Evolutionary conservation across 2,888 invertebrate genomes (phyloP), one percentile per base, ranked within the genome.

Genomic region (Eubasilissa splendida): DNA sequence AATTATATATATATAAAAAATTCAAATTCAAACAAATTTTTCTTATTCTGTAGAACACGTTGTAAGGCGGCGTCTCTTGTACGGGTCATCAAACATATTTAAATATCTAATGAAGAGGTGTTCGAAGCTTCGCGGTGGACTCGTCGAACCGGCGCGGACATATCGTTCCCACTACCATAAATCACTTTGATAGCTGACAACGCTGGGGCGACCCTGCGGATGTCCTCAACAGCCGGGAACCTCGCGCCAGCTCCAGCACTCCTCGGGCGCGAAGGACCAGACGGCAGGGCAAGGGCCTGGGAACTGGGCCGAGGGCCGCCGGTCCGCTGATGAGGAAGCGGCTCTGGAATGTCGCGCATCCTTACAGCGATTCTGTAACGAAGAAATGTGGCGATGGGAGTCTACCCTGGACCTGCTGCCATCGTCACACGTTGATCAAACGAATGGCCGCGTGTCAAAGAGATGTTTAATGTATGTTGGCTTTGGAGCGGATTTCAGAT

Each of bases 111-210:
- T 22, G 42, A 5, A 9, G 58, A 11, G 58, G 12, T 10, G 58
- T 58, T 11, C 58, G 58, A 58, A n/a, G 42, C 42, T n/a, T 58
- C n/a, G 4, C 8, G 11, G 58, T 58, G 58, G 58, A 58, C 58
- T 11, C 58, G 4, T n/a, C 58, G 58, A 10, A 58, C n/a, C 58
- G 58, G 12, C n/a, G 2, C 12, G 11, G 4, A 3, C 12, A n/a
- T 58, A n/a, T n/a, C 9, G 58, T 58, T 58, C 58, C 58, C 58
- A 58, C 58, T 58, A n/a, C 8, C 58, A n/a, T 58, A 58, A 58
- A 58, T 58, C 58, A 58, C 42, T 42, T 42, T 42, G 42, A 42
- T 42, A 7, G 3, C 42, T 42, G 42, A 42, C 42, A 42, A 4
- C 42, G 42, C 42, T 42, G 42, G 42, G 42, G 42, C 42, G 42